A percentile compares a stretch with the other conserved stretches of the same genome.
These are phyloP conservation scores for Synanthedon formicaeformis DNA, from an alignment of 2,888 invertebrate genomes.

Conservation along the genomic window DNA sequence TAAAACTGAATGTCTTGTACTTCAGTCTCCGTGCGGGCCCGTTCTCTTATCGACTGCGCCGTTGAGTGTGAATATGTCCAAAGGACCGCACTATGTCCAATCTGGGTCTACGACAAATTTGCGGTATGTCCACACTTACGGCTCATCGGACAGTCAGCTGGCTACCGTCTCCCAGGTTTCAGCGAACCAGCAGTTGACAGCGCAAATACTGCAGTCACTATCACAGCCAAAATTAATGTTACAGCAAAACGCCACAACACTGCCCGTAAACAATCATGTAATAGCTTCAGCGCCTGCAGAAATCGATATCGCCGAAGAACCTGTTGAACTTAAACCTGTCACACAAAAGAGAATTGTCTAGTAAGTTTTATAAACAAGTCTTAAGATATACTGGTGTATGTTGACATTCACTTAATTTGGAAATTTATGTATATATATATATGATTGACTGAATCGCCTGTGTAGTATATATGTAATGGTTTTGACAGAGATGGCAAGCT, in stretches of 20 bases:
- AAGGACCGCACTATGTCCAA: constrained; percentile 63
- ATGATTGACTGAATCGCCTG: too few relatives aligned
- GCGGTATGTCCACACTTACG: constrained; percentile 57
- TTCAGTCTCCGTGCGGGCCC: constrained; percentile 59
- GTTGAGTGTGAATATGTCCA: constrained; percentile 43
- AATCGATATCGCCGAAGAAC: constrained; percentile 24
- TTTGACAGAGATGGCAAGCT: too few relatives aligned
- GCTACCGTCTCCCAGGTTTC: constrained; percentile 61
- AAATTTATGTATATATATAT: too few relatives aligned
- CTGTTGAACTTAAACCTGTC: constrained; percentile 31
- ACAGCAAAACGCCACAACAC: constrained; percentile 28
- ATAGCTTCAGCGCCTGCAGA: constrained; percentile 15
- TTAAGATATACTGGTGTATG: constrained; percentile 4
- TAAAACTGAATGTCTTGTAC: constrained; percentile 52
- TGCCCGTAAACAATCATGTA: constrained; percentile 10
- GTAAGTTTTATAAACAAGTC: constrained; percentile 30
- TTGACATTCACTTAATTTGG: neutral
- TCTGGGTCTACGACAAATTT: constrained; percentile 58
- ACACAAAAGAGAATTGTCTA: constrained; percentile 57
- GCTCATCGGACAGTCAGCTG: constrained; percentile 41
- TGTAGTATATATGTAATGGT: too few relatives aligned
- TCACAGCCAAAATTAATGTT: constrained; percentile 58
- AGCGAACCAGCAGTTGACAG: constrained; percentile 73
- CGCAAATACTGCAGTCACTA: constrained; percentile 72
- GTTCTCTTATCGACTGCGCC: constrained; percentile 57